These are phyloP conservation scores for Drepana falcataria DNA, from an alignment of 2,888 invertebrate species.

Conservation along the genomic window DNA sequence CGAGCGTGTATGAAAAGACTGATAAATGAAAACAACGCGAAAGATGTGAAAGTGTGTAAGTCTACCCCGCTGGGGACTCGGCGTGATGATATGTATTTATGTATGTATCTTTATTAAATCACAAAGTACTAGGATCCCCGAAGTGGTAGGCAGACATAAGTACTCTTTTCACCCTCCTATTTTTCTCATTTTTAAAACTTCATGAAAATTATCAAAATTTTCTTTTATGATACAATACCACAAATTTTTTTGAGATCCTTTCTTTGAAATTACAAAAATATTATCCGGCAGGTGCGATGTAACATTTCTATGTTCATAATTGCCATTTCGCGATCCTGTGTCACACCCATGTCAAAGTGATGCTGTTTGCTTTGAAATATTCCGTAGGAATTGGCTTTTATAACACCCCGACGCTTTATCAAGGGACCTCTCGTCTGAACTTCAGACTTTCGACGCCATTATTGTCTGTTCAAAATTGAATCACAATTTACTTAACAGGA, in stretches of 20 bases:
- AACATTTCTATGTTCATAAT: conserved; percentile 39
- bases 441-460: conserved; percentile 5
- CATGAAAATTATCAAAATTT: too few relatives aligned
- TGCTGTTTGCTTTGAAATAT: conserved; percentile 53
- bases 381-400: conserved; percentile 47
- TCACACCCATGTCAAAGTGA: conserved; percentile 61
- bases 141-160: too few relatives aligned
- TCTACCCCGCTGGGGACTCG: too few relatives aligned
- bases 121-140: too few relatives aligned
- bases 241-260: neutral
- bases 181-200: too few relatives aligned
- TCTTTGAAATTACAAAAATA: conserved; percentile 9
- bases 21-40: too few relatives aligned
- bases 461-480: conserved; percentile 4
- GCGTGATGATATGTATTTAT: too few relatives aligned
- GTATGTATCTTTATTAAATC: too few relatives aligned
- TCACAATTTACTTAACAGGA: conserved; percentile 1
- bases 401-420: conserved; percentile 43
- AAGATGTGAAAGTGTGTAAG: too few relatives aligned
- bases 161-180: too few relatives aligned
- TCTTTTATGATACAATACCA: neutral
- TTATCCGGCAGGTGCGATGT: conserved; percentile 32
- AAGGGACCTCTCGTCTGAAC: conserved; percentile 22
- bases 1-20: too few relatives aligned
- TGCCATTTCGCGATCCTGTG: conserved; percentile 52